Evolutionary conservation across 2,113 vertebrate genomes (phyloP).

Genomic region (Cyanocitta stelleri): DNA sequence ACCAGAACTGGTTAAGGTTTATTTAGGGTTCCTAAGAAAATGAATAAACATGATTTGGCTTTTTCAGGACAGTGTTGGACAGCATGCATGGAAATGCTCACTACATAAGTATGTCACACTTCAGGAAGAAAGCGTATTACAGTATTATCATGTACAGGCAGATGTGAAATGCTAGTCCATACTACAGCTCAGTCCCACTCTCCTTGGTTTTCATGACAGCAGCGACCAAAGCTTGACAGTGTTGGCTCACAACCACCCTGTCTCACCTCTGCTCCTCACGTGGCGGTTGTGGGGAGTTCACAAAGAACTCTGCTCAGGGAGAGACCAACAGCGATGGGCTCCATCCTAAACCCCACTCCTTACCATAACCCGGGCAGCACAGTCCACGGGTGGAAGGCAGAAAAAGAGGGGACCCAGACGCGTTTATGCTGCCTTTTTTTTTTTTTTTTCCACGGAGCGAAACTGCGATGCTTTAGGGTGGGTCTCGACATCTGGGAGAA

Average conservation of each 20-base stretch:
- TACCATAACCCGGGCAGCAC: rapidly evolving
- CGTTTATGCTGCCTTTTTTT: background rate
- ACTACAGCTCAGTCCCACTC: background rate
- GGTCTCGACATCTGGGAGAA: constrained; percentile 53
- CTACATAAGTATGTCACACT: background rate
- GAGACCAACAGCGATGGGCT: background rate
- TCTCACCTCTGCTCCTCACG: background rate
- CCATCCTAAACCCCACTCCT: background rate
- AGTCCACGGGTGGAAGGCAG: background rate
- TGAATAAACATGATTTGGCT: background rate
- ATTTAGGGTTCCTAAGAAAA: background rate
- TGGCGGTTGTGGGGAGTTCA: rapidly evolving
- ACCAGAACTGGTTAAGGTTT: background rate
- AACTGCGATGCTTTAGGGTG: constrained; percentile 39
- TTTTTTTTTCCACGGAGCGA: background rate
- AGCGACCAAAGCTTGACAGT: background rate
- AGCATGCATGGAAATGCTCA: background rate
- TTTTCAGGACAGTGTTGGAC: background rate
- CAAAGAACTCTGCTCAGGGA: background rate
- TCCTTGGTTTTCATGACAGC: background rate
- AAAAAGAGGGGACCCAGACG: background rate
- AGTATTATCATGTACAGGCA: background rate
- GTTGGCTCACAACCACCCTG: background rate
- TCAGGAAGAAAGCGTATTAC: background rate
- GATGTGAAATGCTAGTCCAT: background rate